Evolutionary conservation across 2,888 invertebrate genomes (phyloP), one percentile per base, ranked within the genome.

Genomic region (Drosophila greeni): DNA sequence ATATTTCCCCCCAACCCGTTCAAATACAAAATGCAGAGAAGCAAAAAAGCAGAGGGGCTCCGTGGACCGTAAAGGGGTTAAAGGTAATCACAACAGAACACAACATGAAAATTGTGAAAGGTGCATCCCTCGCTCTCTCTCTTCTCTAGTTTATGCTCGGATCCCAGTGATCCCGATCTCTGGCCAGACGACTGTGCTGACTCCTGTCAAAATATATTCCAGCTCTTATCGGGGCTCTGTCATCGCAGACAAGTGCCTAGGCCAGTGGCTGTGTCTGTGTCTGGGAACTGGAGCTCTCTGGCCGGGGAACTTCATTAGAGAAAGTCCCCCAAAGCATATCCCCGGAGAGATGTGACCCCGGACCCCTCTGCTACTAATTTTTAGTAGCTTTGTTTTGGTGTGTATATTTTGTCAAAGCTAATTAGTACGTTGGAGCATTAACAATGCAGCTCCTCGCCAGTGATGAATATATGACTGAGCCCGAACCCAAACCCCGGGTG

Each of bases 401-500:
- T 73, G 52, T 70, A 39, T 81, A 67, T 81, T 82, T 84, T 86
- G 87, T 86, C 86, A 86, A 85, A 80, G 77, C 85, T 86, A 86
- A 86, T 86, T 86, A 86, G 86, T 86, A 82, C 71, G 68, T 85
- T 73, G 72, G 64, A 65, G 72, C 75, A 78, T 76, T 76, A 82
- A 84, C 82, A 76, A 78, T 82, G 74, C 56, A 70, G 51, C 53
- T 49, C 68, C 36, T 47, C 31, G 18, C 61, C 48, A 56, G 45
- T 83, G 84, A 79, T 76, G 75, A 82, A 84, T 84, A 75, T 78
- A 81, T 69, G 80, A 73, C 42, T 66, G 65, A 69, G 45, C 62
- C 66, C 43, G 5, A 45, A 16, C 40, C 29, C 29, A 4, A 29
- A 29, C 29, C 42, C 61, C 49, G 43, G 47, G 40, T 39, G 56